Conservation (phyloP, 2,797 vertebrate species). For the Xenops minutus region DNA sequence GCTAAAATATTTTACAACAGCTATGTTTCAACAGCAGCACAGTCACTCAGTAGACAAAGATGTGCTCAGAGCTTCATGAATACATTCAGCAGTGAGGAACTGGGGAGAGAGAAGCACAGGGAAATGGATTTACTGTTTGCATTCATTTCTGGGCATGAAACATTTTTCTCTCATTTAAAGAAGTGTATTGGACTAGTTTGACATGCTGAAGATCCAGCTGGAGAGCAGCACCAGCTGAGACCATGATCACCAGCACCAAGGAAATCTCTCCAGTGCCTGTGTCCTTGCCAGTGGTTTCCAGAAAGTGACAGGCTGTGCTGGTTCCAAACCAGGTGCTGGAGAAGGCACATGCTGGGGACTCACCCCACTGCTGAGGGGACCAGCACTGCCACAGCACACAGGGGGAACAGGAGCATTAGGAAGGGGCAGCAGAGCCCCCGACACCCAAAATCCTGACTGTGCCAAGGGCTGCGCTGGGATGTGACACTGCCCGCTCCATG, state of each 20-base stretch:
- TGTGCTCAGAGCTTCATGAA: slow-evolving; percentile 60
- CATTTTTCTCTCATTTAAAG: slow-evolving; percentile 67
- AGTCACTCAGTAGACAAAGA: slow-evolving; percentile 32
- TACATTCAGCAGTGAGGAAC: slow-evolving; percentile 68
- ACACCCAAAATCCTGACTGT: fast-evolving
- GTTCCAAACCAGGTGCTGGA: not conserved
- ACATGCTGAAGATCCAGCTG: slow-evolving; percentile 64
- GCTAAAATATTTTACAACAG: slow-evolving; percentile 53
- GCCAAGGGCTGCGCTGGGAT: not conserved
- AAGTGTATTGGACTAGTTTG: slow-evolving; percentile 58
- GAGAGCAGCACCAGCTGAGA: slow-evolving; percentile 61
- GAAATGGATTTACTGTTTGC: slow-evolving; percentile 66
- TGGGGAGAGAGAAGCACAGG: slow-evolving; percentile 40
- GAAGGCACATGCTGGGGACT: not conserved
- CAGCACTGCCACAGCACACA: not conserved
- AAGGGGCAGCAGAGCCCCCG: not conserved
- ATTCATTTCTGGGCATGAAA: slow-evolving; percentile 64
- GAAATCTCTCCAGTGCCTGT: slow-evolving; percentile 49
- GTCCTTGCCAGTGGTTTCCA: slow-evolving; percentile 51
- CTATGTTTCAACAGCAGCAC: slow-evolving; percentile 20
- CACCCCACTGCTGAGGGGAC: not conserved
- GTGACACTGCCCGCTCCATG: not conserved
- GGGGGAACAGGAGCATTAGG: not conserved
- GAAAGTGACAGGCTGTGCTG: slow-evolving; percentile 36
- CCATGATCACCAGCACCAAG: slow-evolving; percentile 51